Evolutionary conservation across 2,797 vertebrate genomes (phyloP), one percentile per base, ranked within the genome.

Genomic region (Sylvilagus floridanus): DNA sequence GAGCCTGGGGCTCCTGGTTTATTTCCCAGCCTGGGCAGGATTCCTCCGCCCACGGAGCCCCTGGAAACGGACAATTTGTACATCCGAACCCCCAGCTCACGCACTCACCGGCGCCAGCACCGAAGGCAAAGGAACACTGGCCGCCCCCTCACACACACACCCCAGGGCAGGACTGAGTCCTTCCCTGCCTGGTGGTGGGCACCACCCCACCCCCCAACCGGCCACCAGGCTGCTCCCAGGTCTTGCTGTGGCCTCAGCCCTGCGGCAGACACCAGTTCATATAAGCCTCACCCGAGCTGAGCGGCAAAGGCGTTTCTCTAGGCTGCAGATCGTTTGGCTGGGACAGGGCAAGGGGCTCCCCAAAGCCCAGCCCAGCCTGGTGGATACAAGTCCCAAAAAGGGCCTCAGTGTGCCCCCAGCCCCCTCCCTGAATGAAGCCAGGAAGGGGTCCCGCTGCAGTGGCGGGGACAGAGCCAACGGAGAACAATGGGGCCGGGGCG

Each of bases 401-500:
- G 76, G 78, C 52, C 28, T 32, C 21, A 0, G 1, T 28, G 88
- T n/a, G 16, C 57, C 69, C 84, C 32, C 47, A 68, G 42, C 72
- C 87, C 35, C 72, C 65, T 42, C 68, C 60, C 69, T 2, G 2
- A 81, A 35, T 0, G 7, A 68, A 90, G 94, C 89, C 93, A 77
- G 0, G 4, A 95, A 88, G 84, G 95, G 69, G 63, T 93, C 72
- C 73, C 24, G 93, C 63, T 1, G 2, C 68, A 77, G 73, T 42
- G 3, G 68, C 0, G 0, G 87, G 94, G 96, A 68, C 95, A 93
- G 73, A 94, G 95, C 10, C 92, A 92, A 90, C 11, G 0, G 86
- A 97, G 95, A 97, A 97, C 95, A 97, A 97, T 96, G 95, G 95
- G 77, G 88, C 90, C 69, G 17, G 16, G 92, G 85, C 7, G 92